phyloP scores from a whole-genome alignment of 2,113 vertebrate species.

The Periophthalmus modestus region DNA sequence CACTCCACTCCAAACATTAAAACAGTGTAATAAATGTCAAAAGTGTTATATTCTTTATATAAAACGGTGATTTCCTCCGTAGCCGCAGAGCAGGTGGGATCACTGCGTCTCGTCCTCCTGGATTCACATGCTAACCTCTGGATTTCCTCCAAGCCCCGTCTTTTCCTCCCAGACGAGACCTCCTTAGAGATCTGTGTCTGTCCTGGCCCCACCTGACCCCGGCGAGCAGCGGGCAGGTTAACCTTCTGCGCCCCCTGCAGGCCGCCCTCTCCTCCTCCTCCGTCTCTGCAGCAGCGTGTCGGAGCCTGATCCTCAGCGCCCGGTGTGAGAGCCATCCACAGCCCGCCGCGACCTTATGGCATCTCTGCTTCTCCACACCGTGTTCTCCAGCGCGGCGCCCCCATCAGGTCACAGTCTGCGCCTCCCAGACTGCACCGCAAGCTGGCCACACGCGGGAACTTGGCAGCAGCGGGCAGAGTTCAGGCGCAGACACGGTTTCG shows the following conservation, averaged over 20 bases:
- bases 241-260: conserved; percentile 31
- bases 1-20: no score
- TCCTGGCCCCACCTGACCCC: conserved; percentile 23
- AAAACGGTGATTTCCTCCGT: no score
- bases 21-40: no score
- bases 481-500: conserved; percentile 10
- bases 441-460: conserved; percentile 24
- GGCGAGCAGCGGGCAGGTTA: conserved; percentile 33
- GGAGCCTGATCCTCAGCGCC: conserved; percentile 1
- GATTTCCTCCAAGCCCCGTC: conserved; percentile 17
- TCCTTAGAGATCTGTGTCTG: conserved; percentile 16
- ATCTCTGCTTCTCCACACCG: conserved; percentile 18
- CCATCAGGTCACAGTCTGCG: conserved; percentile 25
- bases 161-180: conserved; percentile 13
- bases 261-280: background rate
- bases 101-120: conserved; percentile 16
- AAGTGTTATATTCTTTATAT: background rate
- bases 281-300: background rate
- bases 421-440: conserved; percentile 27
- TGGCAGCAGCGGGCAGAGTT: conserved; percentile 25
- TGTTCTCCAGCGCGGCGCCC: conserved; percentile 13
- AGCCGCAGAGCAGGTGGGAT: conserved; percentile 27
- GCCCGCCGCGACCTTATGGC: conserved; percentile 27
- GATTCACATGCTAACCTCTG: conserved; percentile 19
- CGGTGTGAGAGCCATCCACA: conserved; percentile 23